Percentiles rank a stretch among this genome's conserved stretches.
phyloP scores from a whole-genome alignment of 1,140 invertebrate species.

The Pachyrhynchus sulphureomaculatus region DNA sequence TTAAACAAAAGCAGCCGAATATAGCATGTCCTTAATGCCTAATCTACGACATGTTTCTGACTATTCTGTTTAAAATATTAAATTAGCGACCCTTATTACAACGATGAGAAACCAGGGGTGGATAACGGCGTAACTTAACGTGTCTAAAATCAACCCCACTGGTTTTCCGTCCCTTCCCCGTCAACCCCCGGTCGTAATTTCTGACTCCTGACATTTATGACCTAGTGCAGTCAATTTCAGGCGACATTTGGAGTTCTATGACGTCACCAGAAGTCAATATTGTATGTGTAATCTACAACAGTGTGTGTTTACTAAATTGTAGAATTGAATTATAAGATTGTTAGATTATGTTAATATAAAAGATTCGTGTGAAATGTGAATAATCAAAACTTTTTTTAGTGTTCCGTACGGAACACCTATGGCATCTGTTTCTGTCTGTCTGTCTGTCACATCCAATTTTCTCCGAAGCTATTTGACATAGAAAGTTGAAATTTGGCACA shows the following conservation, averaged over 20 bases:
- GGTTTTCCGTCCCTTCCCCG: constrained; percentile 1
- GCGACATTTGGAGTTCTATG: neutral
- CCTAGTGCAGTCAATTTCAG: constrained; percentile 5
- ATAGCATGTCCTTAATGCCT: neutral
- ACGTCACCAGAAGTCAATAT: neutral
- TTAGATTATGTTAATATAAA: no score
- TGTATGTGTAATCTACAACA: neutral
- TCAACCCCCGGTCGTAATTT: constrained; percentile 18
- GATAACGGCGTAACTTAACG: neutral
- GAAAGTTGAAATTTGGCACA: no score
- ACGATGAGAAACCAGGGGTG: neutral
- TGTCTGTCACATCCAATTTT: no score
- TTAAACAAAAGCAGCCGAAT: neutral
- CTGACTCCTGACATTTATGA: constrained; percentile 18
- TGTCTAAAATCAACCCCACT: constrained; percentile 7
- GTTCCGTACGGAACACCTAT: no score
- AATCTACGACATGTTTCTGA: neutral
- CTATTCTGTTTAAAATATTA: constrained; percentile 6
- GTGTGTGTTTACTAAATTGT: no score
- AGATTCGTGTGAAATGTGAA: no score
- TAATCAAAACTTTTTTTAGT: no score
- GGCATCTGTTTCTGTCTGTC: no score
- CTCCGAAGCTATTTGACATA: no score
- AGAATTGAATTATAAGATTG: no score
- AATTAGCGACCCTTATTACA: constrained; percentile 10